A percentile compares a stretch with the other conserved stretches of the same genome.
Conservation (phyloP, 2,888 invertebrate species). For the Drosophila gaucha region DNA sequence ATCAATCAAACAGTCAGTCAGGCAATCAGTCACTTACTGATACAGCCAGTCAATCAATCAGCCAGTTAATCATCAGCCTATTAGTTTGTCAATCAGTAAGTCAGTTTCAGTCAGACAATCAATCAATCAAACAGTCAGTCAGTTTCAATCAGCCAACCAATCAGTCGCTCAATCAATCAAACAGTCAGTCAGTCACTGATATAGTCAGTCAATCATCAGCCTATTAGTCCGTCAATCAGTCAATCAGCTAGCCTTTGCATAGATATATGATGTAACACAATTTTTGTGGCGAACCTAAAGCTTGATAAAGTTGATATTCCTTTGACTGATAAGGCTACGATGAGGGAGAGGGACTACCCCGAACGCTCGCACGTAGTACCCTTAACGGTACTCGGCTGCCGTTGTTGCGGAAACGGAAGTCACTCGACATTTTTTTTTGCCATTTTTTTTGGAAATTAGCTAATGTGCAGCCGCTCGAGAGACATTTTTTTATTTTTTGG, state of each 20-base stretch:
- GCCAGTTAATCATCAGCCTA: background rate
- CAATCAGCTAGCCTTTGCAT: too few relatives aligned
- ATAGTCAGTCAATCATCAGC: background rate
- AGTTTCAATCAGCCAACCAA: background rate
- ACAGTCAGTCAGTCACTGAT: background rate
- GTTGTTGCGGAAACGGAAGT: constrained; percentile 76
- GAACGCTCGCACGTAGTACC: background rate
- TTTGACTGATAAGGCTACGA: constrained; percentile 50
- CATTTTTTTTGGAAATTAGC: constrained; percentile 56
- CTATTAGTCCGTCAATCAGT: background rate
- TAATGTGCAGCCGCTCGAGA: constrained; percentile 61
- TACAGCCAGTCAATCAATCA: background rate
- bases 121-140: background rate
- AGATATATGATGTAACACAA: background rate
- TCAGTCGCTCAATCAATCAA: background rate
- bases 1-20: background rate
- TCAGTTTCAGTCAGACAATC: background rate
- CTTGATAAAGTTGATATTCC: background rate
- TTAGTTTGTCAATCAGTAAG: background rate
- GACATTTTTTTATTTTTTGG: constrained; percentile 19
- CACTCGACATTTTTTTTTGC: constrained; percentile 57
- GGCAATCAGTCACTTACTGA: too few relatives aligned
- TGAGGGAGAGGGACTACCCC: constrained; percentile 2
- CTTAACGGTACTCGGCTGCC: constrained; percentile 28
- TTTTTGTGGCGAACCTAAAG: background rate